A percentile compares a stretch with the other conserved stretches of the same genome.
phyloP scores from a whole-genome alignment of 2,113 vertebrate genomes.

The Entomyzon cyanotis region DNA sequence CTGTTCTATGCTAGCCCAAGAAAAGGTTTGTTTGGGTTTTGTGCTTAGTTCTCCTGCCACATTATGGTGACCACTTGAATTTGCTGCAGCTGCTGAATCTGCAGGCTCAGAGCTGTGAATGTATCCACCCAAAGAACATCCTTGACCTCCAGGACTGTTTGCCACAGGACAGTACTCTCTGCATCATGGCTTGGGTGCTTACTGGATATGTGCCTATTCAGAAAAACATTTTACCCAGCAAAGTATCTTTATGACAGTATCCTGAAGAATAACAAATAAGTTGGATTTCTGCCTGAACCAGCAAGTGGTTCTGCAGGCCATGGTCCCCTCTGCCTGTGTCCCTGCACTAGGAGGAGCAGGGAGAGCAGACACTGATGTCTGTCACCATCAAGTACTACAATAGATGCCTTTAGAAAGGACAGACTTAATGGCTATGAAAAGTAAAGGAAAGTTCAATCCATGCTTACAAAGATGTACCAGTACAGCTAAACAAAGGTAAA shows the following conservation, averaged over 20 bases:
- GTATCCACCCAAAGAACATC: background rate
- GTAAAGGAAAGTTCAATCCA: background rate
- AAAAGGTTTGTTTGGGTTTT: background rate
- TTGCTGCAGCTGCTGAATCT: background rate
- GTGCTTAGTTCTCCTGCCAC: background rate
- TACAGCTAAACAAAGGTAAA: background rate
- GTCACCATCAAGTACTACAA: background rate
- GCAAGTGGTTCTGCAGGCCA: background rate
- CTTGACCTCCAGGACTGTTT: background rate
- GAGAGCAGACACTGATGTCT: background rate
- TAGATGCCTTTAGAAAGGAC: background rate
- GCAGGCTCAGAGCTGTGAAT: background rate
- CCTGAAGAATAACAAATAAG: background rate
- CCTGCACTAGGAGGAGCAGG: background rate
- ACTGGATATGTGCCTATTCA: background rate
- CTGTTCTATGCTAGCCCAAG: background rate
- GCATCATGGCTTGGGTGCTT: background rate
- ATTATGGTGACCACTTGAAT: background rate
- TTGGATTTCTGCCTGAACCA: background rate
- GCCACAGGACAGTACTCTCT: background rate
- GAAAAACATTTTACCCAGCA: background rate
- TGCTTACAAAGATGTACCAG: background rate
- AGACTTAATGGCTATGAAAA: background rate
- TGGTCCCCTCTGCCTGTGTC: rapidly evolving
- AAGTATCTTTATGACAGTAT: background rate